phyloP scores from a whole-genome alignment of 2,797 vertebrate genomes.

The Lacerta viridis region DNA sequence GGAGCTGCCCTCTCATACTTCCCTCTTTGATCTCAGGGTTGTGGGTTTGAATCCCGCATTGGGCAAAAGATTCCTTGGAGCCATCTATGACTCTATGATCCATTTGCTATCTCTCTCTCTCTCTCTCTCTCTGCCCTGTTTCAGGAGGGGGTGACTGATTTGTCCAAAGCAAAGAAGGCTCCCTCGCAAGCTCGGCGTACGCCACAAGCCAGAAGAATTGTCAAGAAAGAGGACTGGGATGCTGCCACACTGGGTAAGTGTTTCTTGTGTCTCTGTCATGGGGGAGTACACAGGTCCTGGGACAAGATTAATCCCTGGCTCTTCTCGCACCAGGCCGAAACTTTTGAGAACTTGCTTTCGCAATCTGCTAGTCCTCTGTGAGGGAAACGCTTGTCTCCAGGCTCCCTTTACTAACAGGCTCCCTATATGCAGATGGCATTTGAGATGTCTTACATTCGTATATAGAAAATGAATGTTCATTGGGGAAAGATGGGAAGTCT shows the following conservation, averaged over 20 bases:
- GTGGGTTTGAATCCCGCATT: too few species aligned
- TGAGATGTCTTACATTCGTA: too few species aligned
- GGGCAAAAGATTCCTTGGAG: too few species aligned
- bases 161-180: background rate
- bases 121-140: background rate
- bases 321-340: background rate
- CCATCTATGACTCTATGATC: too few species aligned
- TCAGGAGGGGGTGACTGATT: background rate
- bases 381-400: background rate
- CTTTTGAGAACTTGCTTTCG: background rate
- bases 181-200: too few species aligned
- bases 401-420: background rate
- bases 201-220: fast-evolving
- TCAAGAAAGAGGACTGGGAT: background rate
- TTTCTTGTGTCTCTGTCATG: background rate
- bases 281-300: too few species aligned
- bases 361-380: background rate
- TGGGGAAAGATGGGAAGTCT: too few species aligned
- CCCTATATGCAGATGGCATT: too few species aligned
- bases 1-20: too few species aligned
- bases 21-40: too few species aligned
- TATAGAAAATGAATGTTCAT: too few species aligned
- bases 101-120: background rate
- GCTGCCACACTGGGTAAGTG: background rate
- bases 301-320: background rate